A percentile compares a stretch with the other conserved stretches of the same genome.
These are phyloP conservation scores for Xylocopa sonorina DNA, from an alignment of 1,140 invertebrate genomes.

Conservation along the genomic window DNA sequence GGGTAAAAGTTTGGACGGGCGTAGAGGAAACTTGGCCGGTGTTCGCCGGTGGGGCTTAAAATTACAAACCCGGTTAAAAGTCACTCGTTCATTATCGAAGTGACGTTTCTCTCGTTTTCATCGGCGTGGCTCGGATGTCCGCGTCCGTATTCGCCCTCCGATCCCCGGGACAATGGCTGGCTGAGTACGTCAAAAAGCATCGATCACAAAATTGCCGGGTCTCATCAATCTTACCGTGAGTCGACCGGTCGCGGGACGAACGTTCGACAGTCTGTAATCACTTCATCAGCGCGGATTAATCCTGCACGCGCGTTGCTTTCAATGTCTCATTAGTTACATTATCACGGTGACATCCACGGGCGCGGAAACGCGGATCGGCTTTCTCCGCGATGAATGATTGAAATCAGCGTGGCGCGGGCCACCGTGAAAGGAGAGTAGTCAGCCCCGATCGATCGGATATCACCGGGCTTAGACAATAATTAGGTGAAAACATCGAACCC, in stretches of 20 bases:
- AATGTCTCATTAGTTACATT: constrained; percentile 51
- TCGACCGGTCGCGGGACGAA: constrained; percentile 1
- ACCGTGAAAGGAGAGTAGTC: constrained; percentile 26
- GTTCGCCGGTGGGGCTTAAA: too few species aligned
- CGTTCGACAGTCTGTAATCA: constrained; percentile 31
- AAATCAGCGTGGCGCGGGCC: constrained; percentile 27
- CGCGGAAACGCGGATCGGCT: background rate
- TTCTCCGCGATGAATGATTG: constrained; percentile 45
- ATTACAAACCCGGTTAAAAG: background rate
- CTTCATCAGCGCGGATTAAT: constrained; percentile 47
- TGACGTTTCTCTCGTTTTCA: background rate
- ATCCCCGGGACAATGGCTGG: too few species aligned
- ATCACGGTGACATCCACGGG: constrained; percentile 31
- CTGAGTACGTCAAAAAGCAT: background rate
- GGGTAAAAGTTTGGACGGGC: too few species aligned
- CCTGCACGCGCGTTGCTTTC: constrained; percentile 28
- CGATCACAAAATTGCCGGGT: constrained; percentile 15
- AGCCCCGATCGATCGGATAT: constrained; percentile 31
- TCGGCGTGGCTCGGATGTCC: background rate
- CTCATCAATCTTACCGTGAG: constrained; percentile 28
- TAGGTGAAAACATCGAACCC: constrained; percentile 45
- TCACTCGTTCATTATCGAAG: background rate
- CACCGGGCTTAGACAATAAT: constrained; percentile 33
- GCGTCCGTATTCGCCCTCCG: too few species aligned
- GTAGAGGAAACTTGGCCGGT: too few species aligned